Percentiles rank a stretch among this genome's conserved stretches.
Evolutionary conservation across 2,797 vertebrate genomes (phyloP).

Genomic region (Columba guinea): DNA sequence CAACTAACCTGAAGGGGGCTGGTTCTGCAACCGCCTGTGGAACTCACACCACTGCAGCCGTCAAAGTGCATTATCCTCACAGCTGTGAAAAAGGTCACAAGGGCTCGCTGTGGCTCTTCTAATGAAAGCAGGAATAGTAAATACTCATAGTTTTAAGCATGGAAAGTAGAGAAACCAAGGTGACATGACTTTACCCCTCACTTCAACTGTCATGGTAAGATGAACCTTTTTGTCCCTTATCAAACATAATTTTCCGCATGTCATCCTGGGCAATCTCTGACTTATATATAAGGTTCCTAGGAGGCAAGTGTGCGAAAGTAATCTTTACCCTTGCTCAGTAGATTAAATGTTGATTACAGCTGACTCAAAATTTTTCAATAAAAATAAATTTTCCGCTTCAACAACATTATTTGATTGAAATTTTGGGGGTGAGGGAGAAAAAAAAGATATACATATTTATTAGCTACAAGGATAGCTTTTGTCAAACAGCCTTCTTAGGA

Average conservation of each 20-base stretch:
- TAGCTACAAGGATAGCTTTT: background rate
- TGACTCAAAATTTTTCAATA: background rate
- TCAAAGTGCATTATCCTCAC: background rate
- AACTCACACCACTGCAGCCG: accelerated
- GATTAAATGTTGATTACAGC: background rate
- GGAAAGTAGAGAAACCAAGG: background rate
- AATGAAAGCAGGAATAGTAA: background rate
- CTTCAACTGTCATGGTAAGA: background rate
- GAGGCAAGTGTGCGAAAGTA: background rate
- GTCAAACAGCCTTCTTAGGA: background rate
- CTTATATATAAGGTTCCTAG: background rate
- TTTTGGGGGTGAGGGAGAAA: background rate
- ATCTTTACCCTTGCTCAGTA: background rate
- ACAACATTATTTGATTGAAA: background rate
- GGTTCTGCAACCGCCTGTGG: background rate
- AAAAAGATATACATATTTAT: background rate
- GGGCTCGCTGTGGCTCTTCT: background rate
- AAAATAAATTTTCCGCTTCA: background rate
- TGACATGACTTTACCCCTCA: background rate
- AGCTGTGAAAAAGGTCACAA: background rate
- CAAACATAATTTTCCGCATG: background rate
- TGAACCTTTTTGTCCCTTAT: background rate
- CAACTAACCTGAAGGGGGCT: background rate
- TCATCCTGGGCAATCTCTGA: background rate
- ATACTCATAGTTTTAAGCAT: background rate